phyloP scores from a whole-genome alignment of 2,888 invertebrate species.

The Hirtodrosophila histrioides region DNA sequence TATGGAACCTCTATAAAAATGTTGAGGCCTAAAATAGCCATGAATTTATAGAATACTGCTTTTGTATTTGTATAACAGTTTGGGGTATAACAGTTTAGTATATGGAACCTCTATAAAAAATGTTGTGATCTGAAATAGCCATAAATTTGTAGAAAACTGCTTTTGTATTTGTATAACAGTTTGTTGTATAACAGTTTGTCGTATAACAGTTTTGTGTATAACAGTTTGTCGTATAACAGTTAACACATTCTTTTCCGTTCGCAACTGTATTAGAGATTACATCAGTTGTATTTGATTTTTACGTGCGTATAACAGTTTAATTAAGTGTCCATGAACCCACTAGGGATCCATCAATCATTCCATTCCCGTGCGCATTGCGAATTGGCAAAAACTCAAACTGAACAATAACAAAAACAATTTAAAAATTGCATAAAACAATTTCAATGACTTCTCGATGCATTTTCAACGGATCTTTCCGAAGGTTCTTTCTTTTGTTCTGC shows the following conservation, averaged over 20 bases:
- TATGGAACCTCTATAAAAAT: no score
- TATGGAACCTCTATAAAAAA: no score
- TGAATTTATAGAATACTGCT: no score
- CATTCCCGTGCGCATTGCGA: constrained; percentile 3
- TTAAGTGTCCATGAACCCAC: background rate
- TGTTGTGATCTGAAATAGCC: no score
- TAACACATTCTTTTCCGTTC: constrained; percentile 2
- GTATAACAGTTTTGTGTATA: no score
- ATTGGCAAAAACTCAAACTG: constrained; percentile 41
- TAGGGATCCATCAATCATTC: no score
- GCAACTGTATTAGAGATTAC: background rate
- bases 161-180: no score
- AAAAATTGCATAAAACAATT: constrained; percentile 43
- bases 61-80: no score
- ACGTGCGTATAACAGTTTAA: constrained; percentile 9
- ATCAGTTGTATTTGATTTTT: background rate
- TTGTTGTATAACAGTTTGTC: no score
- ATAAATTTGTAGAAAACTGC: no score
- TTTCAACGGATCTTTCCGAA: constrained; percentile 28
- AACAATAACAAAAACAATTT: constrained; percentile 20
- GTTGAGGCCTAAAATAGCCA: no score
- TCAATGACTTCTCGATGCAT: constrained; percentile 45
- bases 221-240: constrained; percentile 5
- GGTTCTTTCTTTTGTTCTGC: constrained; percentile 22
- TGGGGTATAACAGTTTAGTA: no score